Conservation (phyloP, 2,888 invertebrate species). For the Cheilosia impressa region DNA sequence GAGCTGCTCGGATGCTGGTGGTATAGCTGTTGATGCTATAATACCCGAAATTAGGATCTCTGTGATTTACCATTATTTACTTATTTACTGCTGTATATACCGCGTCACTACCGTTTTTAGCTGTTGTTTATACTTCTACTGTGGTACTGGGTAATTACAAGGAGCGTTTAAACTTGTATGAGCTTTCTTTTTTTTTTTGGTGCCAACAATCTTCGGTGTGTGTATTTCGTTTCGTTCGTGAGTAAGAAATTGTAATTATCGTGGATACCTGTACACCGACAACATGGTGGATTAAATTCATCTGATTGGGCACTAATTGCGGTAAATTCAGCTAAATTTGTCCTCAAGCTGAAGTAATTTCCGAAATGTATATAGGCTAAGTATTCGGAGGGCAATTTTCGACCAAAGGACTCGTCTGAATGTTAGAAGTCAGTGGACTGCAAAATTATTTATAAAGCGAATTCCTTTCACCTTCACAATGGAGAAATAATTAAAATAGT, state of each 20-base stretch:
- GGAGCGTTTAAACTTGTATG: slow-evolving; percentile 27
- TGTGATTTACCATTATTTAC: slow-evolving; percentile 28
- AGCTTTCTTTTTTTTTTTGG: background rate
- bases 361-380: slow-evolving; percentile 6
- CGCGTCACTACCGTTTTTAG: background rate
- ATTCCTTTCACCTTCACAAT: background rate
- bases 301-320: slow-evolving; percentile 50
- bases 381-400: background rate
- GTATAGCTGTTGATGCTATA: slow-evolving; percentile 29
- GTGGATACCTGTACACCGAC: background rate
- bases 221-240: background rate
- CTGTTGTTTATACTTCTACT: background rate
- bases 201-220: background rate
- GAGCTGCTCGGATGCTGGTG: background rate
- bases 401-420: background rate
- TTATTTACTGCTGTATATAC: slow-evolving; percentile 4
- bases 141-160: slow-evolving; percentile 20
- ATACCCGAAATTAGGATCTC: slow-evolving; percentile 29
- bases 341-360: slow-evolving; percentile 11
- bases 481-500: background rate
- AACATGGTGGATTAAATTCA: slow-evolving; percentile 22
- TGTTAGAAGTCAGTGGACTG: background rate
- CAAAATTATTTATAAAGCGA: slow-evolving; percentile 22
- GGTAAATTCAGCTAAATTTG: slow-evolving; percentile 11
- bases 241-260: slow-evolving; percentile 17